Evolutionary conservation across 1,140 invertebrate species (phyloP).

Genomic region (Lithobius niger): DNA sequence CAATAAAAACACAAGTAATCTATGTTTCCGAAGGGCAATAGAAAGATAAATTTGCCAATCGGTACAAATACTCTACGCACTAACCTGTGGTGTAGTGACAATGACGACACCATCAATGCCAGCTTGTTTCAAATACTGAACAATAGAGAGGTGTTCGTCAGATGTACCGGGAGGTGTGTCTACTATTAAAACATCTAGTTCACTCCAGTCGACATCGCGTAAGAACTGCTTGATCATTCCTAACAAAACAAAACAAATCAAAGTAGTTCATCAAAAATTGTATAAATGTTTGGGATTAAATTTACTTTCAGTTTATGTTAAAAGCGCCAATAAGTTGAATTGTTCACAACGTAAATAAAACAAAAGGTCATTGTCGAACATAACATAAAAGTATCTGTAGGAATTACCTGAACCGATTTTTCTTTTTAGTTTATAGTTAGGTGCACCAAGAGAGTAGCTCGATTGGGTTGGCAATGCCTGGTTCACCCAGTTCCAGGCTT

Average conservation of each 20-base stretch:
- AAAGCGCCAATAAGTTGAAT: neutral
- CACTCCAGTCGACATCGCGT: conserved; percentile 86
- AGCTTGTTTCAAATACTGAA: conserved; percentile 46
- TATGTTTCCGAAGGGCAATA: no score
- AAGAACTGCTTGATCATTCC: conserved; percentile 89
- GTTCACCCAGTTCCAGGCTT: no score
- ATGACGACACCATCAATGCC: conserved; percentile 66
- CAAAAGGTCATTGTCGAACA: no score
- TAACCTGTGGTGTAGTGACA: conserved; percentile 78
- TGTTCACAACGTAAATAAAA: neutral
- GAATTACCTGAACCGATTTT: no score
- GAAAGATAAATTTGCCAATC: no score
- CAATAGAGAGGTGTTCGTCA: conserved; percentile 80
- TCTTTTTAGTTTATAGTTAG: no score
- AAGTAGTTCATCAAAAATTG: conserved; percentile 10
- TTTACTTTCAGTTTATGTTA: neutral
- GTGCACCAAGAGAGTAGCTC: no score
- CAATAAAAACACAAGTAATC: no score
- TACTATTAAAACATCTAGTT: conserved; percentile 72
- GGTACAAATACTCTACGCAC: conserved; percentile 12
- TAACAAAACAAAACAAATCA: conserved; percentile 27
- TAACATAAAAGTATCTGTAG: no score
- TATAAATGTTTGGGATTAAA: neutral
- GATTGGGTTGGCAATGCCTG: no score
- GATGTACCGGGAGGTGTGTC: conserved; percentile 94